phyloP scores from a whole-genome alignment of 2,888 invertebrate species.

The Xestia sexstrigata region DNA sequence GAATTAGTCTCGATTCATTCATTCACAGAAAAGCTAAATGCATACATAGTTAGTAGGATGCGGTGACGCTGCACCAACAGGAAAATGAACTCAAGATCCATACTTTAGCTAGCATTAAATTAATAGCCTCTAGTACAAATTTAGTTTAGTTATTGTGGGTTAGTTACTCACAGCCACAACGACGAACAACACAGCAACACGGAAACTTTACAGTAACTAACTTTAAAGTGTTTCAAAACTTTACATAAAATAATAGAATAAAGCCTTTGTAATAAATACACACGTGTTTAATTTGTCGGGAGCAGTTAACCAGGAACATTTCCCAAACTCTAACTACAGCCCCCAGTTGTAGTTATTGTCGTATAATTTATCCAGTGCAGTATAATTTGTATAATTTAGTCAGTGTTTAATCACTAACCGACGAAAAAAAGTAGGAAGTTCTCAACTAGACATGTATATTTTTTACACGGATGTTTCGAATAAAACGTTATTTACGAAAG shows the following conservation, averaged over 20 bases:
- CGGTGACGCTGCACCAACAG: neutral
- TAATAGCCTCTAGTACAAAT: neutral
- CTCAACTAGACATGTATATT: slow-evolving; percentile 2
- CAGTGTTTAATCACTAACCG: no score
- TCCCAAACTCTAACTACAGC: slow-evolving; percentile 9
- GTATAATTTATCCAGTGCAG: neutral
- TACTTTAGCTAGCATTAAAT: neutral
- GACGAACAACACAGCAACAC: slow-evolving; percentile 8
- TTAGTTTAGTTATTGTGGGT: slow-evolving; percentile 6
- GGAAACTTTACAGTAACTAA: slow-evolving; percentile 14
- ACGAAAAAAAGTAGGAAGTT: no score
- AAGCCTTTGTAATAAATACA: slow-evolving; percentile 28
- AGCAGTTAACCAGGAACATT: slow-evolving; percentile 33
- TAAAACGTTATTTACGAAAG: slow-evolving; percentile 14
- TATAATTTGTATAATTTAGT: slow-evolving; percentile 11
- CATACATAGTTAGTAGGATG: neutral
- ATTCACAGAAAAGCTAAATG: neutral
- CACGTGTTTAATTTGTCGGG: slow-evolving; percentile 30
- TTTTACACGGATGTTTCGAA: slow-evolving; percentile 21
- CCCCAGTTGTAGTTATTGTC: no score
- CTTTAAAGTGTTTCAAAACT: slow-evolving; percentile 21
- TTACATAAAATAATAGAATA: slow-evolving; percentile 30
- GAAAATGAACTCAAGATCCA: neutral
- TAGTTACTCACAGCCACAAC: slow-evolving; percentile 22
- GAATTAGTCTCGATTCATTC: neutral